phyloP scores from a whole-genome alignment of 2,888 invertebrate species.

The Leistus spinibarbis region DNA sequence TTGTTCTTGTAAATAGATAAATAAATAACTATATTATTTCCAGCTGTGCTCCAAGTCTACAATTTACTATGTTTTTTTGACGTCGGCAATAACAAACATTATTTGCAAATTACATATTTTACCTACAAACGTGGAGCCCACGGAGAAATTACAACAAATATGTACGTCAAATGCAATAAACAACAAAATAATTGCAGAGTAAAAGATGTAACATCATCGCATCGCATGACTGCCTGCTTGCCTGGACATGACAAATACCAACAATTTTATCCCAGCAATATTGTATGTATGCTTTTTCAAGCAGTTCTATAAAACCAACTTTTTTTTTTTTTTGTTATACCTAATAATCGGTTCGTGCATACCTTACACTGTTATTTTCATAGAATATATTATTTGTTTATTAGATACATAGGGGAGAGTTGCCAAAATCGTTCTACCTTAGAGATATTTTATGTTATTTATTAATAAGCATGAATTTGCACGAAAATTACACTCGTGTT shows the following conservation, averaged over 20 bases:
- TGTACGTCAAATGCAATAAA: conserved; percentile 8
- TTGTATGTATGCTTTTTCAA: neutral
- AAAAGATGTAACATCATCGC: conserved; percentile 12
- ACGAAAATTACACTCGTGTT: too few relatives aligned
- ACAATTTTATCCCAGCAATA: neutral
- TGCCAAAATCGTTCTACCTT: too few relatives aligned
- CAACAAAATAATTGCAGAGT: conserved; percentile 18
- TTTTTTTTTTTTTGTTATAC: neutral
- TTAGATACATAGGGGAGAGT: too few relatives aligned
- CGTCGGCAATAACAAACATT: neutral
- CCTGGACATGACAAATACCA: neutral
- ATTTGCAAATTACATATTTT: conserved; percentile 19
- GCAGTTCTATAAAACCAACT: neutral
- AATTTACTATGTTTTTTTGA: neutral
- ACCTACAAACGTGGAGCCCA: conserved; percentile 8
- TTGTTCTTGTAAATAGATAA: neutral
- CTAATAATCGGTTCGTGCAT: neutral
- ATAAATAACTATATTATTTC: neutral
- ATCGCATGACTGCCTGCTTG: conserved; percentile 30
- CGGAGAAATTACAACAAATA: conserved; percentile 5
- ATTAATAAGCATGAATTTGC: too few relatives aligned
- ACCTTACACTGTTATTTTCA: too few relatives aligned
- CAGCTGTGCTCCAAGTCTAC: neutral
- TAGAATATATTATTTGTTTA: too few relatives aligned
- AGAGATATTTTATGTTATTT: too few relatives aligned